Conservation (phyloP, 30 jellyfish, hydroid and myxozoan genomes). For the Aurelia sp. region DNA sequence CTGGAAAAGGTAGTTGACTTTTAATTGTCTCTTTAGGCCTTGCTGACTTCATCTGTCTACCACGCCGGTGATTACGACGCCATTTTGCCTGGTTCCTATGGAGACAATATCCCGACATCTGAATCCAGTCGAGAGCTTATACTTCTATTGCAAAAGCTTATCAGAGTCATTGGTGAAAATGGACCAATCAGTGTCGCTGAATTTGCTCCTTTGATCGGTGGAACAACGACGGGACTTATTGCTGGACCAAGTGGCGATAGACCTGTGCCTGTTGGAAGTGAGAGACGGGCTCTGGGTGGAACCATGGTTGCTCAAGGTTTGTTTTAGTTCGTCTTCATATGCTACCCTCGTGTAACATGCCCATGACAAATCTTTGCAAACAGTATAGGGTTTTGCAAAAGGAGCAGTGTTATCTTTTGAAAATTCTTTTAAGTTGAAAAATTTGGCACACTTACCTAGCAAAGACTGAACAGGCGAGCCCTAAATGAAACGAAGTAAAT, state of each 20-base stretch:
- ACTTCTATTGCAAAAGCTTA: constrained; percentile 82
- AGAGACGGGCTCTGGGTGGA: constrained; percentile 1
- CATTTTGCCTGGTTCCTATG: constrained; percentile 85
- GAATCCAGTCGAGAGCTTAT: constrained; percentile 92
- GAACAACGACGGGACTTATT: constrained; percentile 40
- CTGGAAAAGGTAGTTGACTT: too few relatives aligned
- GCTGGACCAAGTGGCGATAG: constrained; percentile 41
- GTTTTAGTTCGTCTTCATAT: too few relatives aligned
- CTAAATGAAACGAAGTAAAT: too few relatives aligned
- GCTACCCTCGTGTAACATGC: too few relatives aligned
- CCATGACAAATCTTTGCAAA: too few relatives aligned
- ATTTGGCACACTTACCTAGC: too few relatives aligned
- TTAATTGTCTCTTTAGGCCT: constrained; percentile 16
- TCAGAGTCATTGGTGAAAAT: constrained; percentile 82
- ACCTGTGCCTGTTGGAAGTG: constrained; percentile 51
- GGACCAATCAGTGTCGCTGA: constrained; percentile 74
- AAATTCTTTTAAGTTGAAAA: too few relatives aligned
- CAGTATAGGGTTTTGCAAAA: too few relatives aligned
- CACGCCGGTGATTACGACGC: constrained; percentile 92
- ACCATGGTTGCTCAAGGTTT: too few relatives aligned
- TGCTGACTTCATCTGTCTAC: constrained; percentile 60
- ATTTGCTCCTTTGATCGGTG: constrained; percentile 41
- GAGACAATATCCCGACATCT: constrained; percentile 85
- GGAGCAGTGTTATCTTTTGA: too few relatives aligned
- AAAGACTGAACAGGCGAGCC: too few relatives aligned